Evolutionary conservation across 2,888 invertebrate genomes (phyloP).

Genomic region (Orchesellides sinensis): DNA sequence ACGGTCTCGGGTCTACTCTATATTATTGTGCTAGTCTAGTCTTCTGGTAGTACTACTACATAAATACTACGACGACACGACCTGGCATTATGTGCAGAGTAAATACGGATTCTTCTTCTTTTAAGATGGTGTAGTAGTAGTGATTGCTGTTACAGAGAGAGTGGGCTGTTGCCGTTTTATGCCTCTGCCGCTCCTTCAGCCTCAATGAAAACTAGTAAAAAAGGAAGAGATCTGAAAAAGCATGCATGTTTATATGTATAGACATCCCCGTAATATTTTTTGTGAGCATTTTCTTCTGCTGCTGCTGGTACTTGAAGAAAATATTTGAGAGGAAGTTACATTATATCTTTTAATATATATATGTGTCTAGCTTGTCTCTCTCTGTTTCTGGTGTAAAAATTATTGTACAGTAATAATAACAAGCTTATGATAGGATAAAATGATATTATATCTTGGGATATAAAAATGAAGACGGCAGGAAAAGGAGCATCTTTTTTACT

Average conservation of each 20-base stretch:
- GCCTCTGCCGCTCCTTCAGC: constrained; percentile 2
- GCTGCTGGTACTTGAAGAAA: background rate
- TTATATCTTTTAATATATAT: background rate
- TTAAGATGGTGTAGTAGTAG: constrained; percentile 7
- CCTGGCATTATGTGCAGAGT: no score
- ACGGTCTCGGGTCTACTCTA: background rate
- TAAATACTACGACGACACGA: constrained; percentile 14
- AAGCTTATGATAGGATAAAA: background rate
- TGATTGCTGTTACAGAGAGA: constrained; percentile 38
- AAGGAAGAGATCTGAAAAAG: background rate
- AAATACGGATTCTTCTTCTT: no score
- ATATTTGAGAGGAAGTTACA: background rate
- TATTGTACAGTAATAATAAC: constrained; percentile 8
- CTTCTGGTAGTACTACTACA: background rate
- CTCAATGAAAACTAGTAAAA: constrained; percentile 16
- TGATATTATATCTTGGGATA: constrained; percentile 20
- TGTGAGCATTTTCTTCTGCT: no score
- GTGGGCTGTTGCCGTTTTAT: constrained; percentile 32
- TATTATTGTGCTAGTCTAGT: background rate
- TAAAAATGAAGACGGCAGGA: constrained; percentile 14
- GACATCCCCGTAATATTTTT: background rate
- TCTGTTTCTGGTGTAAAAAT: background rate
- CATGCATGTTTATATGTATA: background rate
- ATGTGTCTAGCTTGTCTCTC: background rate
- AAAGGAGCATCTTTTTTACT: constrained; percentile 10